Evolutionary conservation across 2,797 vertebrate species (phyloP).

Genomic region (Euphonia xanthogaster): DNA sequence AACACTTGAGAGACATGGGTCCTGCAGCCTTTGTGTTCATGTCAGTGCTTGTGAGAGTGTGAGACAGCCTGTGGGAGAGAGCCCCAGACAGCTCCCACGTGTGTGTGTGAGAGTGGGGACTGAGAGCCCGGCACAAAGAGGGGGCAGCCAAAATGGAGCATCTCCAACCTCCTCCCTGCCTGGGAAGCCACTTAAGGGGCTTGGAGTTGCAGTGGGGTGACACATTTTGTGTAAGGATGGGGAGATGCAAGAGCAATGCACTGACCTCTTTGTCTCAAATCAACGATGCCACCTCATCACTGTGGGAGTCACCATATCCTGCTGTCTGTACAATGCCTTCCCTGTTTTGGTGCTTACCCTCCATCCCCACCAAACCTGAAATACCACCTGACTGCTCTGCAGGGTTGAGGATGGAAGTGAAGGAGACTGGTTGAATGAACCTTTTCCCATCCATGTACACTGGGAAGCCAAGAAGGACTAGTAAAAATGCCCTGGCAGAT

Average conservation of each 20-base stretch:
- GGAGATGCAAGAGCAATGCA: not conserved
- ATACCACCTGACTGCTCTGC: not conserved
- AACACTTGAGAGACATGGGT: not conserved
- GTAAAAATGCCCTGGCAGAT: not conserved
- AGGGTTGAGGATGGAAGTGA: not conserved
- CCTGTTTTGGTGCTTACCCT: not conserved
- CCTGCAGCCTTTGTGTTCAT: not conserved
- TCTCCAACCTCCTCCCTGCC: not conserved
- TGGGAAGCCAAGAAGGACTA: not conserved
- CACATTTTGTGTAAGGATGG: not conserved
- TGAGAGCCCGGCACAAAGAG: not conserved
- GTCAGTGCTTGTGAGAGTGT: not conserved
- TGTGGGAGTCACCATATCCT: not conserved
- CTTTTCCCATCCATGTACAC: not conserved
- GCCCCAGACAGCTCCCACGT: rapidly evolving
- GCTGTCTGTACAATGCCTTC: not conserved
- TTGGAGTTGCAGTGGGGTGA: not conserved
- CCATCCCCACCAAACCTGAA: not conserved
- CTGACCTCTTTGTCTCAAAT: not conserved
- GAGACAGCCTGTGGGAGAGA: not conserved
- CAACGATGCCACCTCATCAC: not conserved
- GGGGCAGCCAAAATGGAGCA: not conserved
- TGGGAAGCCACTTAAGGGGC: not conserved
- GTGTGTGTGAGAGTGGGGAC: rapidly evolving
- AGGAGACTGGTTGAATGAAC: not conserved